Evolutionary conservation across 1,140 invertebrate species (phyloP).

Genomic region (Paraescarpia echinospica): DNA sequence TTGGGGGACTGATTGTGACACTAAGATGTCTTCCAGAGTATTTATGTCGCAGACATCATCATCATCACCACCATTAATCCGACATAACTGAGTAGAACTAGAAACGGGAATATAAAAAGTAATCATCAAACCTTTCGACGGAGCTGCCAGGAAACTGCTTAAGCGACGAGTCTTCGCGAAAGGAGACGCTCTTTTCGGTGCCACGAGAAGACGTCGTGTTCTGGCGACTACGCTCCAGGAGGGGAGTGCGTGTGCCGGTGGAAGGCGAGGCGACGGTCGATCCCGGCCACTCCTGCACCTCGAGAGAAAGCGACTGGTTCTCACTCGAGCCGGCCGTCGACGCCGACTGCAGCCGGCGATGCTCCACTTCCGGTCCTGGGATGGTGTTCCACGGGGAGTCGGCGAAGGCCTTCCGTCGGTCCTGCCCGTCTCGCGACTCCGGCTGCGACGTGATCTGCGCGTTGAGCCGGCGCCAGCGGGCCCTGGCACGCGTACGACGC

Average conservation of each 20-base stretch:
- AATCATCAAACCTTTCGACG: not conserved
- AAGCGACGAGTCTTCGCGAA: not conserved
- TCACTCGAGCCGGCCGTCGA: not conserved
- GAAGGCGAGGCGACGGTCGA: not conserved
- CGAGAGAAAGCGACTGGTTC: not conserved
- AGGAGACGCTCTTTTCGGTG: not conserved
- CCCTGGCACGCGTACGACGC: not conserved
- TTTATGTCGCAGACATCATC: no score
- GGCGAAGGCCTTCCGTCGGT: conserved; percentile 5
- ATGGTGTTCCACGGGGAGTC: not conserved
- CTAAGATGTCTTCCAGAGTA: no score
- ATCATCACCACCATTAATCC: no score
- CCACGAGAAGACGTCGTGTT: not conserved
- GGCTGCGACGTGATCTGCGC: not conserved
- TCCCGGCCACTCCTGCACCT: not conserved
- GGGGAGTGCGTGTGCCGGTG: not conserved
- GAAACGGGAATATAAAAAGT: not conserved
- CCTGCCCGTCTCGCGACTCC: not conserved
- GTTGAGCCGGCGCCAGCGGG: not conserved
- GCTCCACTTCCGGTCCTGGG: not conserved
- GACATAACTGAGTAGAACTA: not conserved
- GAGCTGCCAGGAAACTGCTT: not conserved
- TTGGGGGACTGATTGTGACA: no score
- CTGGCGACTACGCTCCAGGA: not conserved
- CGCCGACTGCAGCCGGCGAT: not conserved